phyloP scores from a whole-genome alignment of 37 sponge, comb jelly and placozoan species.

The Geodia barretti region DNA sequence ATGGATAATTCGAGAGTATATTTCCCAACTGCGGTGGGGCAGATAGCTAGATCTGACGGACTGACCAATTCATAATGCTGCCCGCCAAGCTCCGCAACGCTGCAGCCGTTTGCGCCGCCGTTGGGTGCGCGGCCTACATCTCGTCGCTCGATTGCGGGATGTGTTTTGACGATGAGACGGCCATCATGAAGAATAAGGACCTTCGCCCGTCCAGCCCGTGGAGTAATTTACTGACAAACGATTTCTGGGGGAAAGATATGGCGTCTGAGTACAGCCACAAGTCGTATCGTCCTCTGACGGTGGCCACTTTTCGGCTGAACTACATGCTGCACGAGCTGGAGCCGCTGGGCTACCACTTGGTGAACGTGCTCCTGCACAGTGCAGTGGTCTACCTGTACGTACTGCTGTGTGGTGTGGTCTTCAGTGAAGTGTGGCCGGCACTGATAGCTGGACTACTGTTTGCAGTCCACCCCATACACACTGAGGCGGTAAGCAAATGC shows the following conservation, averaged over 20 bases:
- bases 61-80: background rate
- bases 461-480: conserved; percentile 53
- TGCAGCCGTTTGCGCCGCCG: conserved; percentile 29
- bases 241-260: conserved; percentile 98
- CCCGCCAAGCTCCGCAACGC: background rate
- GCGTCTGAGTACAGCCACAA: conserved; percentile 80
- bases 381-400: conserved; percentile 67
- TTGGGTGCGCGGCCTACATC: conserved; percentile 52
- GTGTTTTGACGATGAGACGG: conserved; percentile 89
- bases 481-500: conserved; percentile 41
- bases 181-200: conserved; percentile 78
- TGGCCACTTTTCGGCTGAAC: conserved; percentile 82
- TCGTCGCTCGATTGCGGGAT: conserved; percentile 71
- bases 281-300: conserved; percentile 89
- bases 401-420: conserved; percentile 36
- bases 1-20: too few relatives aligned
- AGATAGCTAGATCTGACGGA: too few relatives aligned
- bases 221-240: conserved; percentile 77
- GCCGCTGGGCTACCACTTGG: conserved; percentile 82
- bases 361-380: conserved; percentile 78
- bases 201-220: conserved; percentile 68
- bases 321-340: conserved; percentile 59
- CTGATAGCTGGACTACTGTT: conserved; percentile 63
- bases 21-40: too few relatives aligned
- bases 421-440: conserved; percentile 31